Evolutionary conservation across 2,797 vertebrate species (phyloP).

Genomic region (Kryptolebias ocellatus): DNA sequence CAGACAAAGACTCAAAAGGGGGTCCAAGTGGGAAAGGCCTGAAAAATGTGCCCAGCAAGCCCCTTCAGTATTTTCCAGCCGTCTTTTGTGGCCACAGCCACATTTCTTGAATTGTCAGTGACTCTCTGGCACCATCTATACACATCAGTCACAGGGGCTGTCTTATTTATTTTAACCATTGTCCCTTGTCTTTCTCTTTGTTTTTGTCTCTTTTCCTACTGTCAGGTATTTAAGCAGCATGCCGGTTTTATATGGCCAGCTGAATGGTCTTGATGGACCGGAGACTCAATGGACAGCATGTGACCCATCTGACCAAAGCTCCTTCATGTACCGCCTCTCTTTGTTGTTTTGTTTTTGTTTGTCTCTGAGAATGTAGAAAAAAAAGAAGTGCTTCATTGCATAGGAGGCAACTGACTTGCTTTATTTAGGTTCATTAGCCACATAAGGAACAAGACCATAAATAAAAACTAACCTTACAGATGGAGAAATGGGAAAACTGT

Average conservation of each 20-base stretch:
- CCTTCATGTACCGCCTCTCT: conserved; percentile 82
- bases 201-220: conserved; percentile 84
- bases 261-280: conserved; percentile 84
- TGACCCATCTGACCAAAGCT: conserved; percentile 87
- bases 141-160: conserved; percentile 86
- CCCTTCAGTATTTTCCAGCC: conserved; percentile 78
- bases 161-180: conserved; percentile 89
- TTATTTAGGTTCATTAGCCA: conserved; percentile 73
- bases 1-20: conserved; percentile 86
- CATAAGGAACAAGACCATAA: conserved; percentile 76
- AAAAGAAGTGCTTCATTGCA: conserved; percentile 83
- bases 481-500: conserved; percentile 27
- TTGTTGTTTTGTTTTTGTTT: conserved; percentile 87
- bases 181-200: conserved; percentile 78
- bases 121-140: conserved; percentile 84
- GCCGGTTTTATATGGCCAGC: conserved; percentile 81
- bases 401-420: conserved; percentile 80
- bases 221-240: conserved; percentile 87
- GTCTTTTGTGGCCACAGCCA: conserved; percentile 82
- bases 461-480: conserved; percentile 77
- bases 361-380: conserved; percentile 79
- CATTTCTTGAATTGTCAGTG: conserved; percentile 87
- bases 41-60: conserved; percentile 84
- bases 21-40: conserved; percentile 81
- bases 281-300: conserved; percentile 85